phyloP scores from a whole-genome alignment of 1,140 invertebrate genomes.

The Pachyrhynchus sulphureomaculatus region DNA sequence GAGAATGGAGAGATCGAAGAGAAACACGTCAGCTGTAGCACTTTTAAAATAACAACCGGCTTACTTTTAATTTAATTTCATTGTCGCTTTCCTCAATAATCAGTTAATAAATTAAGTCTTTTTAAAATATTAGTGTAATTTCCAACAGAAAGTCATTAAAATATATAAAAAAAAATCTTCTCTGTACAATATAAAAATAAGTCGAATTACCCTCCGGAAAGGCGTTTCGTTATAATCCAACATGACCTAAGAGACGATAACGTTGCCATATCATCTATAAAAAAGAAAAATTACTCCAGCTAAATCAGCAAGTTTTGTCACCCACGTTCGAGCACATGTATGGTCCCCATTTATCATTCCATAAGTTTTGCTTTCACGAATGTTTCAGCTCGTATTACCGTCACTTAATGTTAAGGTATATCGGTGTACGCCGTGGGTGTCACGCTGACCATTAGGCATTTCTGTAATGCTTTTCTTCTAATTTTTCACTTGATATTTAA shows the following conservation, averaged over 20 bases:
- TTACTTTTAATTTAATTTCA: too few relatives aligned
- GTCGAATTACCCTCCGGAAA: too few relatives aligned
- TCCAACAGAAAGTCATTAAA: too few relatives aligned
- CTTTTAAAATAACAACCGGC: too few relatives aligned
- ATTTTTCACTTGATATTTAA: constrained; percentile 10
- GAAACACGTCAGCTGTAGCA: too few relatives aligned
- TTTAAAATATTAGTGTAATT: too few relatives aligned
- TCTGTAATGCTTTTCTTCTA: constrained; percentile 4
- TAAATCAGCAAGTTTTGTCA: constrained; percentile 7
- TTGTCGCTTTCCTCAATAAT: too few relatives aligned
- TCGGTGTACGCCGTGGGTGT: constrained; percentile 2
- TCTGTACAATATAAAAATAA: too few relatives aligned
- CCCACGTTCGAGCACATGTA: background rate
- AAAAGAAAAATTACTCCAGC: constrained; percentile 1
- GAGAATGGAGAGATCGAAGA: too few relatives aligned
- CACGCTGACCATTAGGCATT: constrained; percentile 8
- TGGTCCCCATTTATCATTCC: constrained; percentile 1
- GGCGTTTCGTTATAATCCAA: too few relatives aligned
- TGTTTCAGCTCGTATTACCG: constrained; percentile 6
- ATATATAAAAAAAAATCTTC: too few relatives aligned
- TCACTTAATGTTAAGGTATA: background rate
- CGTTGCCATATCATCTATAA: background rate
- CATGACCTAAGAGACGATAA: background rate
- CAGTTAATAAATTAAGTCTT: too few relatives aligned
- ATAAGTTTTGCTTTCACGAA: constrained; percentile 3